These are phyloP conservation scores for Erinaceus europaeus DNA, from an alignment of 2,113 vertebrate genomes.

Conservation along the genomic window DNA sequence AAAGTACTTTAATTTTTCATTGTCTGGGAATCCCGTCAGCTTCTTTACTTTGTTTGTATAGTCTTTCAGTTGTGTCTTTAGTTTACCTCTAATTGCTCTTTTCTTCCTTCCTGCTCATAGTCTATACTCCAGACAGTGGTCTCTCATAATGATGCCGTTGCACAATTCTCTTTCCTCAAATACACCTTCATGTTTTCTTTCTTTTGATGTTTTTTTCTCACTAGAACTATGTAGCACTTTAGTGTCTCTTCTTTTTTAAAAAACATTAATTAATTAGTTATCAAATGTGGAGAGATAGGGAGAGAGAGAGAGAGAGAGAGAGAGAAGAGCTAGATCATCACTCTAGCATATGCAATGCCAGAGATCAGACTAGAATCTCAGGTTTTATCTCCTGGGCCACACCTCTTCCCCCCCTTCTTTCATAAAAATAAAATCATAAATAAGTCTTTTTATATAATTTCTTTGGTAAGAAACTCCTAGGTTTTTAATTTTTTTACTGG, in stretches of 20 bases:
- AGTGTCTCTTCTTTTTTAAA: too few relatives aligned
- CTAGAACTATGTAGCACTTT: too few relatives aligned
- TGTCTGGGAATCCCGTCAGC: not conserved
- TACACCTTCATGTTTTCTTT: not conserved
- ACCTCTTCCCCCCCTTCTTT: not conserved
- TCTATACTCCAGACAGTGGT: not conserved
- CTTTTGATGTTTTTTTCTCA: not conserved
- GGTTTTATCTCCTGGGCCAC: conserved; percentile 23
- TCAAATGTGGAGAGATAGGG: too few relatives aligned
- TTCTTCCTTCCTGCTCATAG: not conserved
- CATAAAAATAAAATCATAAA: too few relatives aligned
- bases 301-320: too few relatives aligned
- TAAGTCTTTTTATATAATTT: conserved; percentile 11
- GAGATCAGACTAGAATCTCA: not conserved
- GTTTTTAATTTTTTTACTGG: not conserved
- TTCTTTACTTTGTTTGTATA: not conserved
- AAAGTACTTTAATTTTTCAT: conserved; percentile 3
- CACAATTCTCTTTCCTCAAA: not conserved
- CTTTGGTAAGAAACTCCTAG: not conserved
- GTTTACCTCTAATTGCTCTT: not conserved
- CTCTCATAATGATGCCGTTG: not conserved
- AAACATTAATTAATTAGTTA: too few relatives aligned
- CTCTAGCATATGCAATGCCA: too few relatives aligned
- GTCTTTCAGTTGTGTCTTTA: not conserved
- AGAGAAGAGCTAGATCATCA: too few relatives aligned